A percentile compares a stretch with the other conserved stretches of the same genome.
Conservation (phyloP, 2,888 invertebrate species). For the Phalera bucephala region DNA sequence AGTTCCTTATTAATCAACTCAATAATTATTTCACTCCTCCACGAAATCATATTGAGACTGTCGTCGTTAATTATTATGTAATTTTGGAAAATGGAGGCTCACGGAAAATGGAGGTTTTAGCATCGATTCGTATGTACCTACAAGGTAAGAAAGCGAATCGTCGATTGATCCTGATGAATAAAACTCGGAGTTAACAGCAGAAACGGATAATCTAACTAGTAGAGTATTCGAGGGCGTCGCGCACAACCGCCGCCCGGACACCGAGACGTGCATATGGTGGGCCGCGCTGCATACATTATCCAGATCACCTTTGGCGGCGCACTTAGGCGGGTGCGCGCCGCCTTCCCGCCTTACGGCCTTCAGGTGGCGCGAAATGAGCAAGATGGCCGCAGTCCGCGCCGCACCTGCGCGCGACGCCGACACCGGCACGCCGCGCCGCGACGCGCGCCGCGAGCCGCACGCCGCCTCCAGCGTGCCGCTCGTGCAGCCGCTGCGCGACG, state of each 20-base stretch:
- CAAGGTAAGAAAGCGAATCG: too few species aligned
- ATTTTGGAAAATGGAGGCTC: too few species aligned
- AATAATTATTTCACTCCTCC: too few species aligned
- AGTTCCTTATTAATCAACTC: too few species aligned
- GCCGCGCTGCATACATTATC: conserved; percentile 81
- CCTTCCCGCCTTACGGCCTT: conserved; percentile 82
- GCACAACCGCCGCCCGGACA: conserved; percentile 52
- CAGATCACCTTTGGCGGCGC: conserved; percentile 83
- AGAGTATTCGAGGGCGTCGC: conserved; percentile 36
- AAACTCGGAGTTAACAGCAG: too few species aligned
- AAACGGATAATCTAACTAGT: too few species aligned
- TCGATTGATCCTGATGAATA: too few species aligned
- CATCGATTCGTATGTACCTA: too few species aligned
- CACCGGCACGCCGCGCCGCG: conserved; percentile 90
- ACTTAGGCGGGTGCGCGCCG: conserved; percentile 81
- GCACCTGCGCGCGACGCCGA: conserved; percentile 95
- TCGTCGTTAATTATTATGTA: too few species aligned
- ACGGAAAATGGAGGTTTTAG: too few species aligned
- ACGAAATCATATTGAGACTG: too few species aligned
- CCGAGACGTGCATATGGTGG: conserved; percentile 73
- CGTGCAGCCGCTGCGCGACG: conserved; percentile 78
- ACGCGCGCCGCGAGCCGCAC: conserved; percentile 87
- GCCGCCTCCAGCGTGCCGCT: conserved; percentile 68
- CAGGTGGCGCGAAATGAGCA: conserved; percentile 96
- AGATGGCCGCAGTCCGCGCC: conserved; percentile 96